Percentiles rank a stretch among this genome's conserved stretches.
Conservation (phyloP, 2,888 invertebrate genomes). For the Alentia gelatinosa region DNA sequence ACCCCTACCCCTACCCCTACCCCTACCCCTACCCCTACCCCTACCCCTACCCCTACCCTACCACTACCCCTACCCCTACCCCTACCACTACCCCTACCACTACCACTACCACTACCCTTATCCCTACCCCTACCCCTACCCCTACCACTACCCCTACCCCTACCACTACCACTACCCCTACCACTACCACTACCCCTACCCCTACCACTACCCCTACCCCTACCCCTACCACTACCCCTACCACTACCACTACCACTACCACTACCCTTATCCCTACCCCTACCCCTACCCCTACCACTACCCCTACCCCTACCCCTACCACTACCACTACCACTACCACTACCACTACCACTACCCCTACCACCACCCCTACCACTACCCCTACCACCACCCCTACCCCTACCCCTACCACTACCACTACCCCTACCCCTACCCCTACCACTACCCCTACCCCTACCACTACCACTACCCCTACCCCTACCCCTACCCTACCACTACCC, state of each 20-base stretch:
- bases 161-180: conserved; percentile 4
- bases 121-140: neutral
- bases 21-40: conserved; percentile 22
- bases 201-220: conserved; percentile 34
- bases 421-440: conserved; percentile 38
- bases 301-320: conserved; percentile 34
- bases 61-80: conserved; percentile 56
- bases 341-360: conserved; percentile 41
- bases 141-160: neutral
- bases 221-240: conserved; percentile 36
- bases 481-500: neutral
- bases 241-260: conserved; percentile 47
- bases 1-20: conserved; percentile 39
- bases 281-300: conserved; percentile 36
- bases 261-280: conserved; percentile 19
- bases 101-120: conserved; percentile 47
- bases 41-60: conserved; percentile 55
- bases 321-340: conserved; percentile 47
- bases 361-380: conserved; percentile 33
- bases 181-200: conserved; percentile 15
- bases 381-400: conserved; percentile 31
- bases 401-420: conserved; percentile 55
- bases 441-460: conserved; percentile 27
- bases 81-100: conserved; percentile 48
- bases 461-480: conserved; percentile 30